phyloP scores from a whole-genome alignment of 2,113 vertebrate species.

The Physeter macrocephalus region DNA sequence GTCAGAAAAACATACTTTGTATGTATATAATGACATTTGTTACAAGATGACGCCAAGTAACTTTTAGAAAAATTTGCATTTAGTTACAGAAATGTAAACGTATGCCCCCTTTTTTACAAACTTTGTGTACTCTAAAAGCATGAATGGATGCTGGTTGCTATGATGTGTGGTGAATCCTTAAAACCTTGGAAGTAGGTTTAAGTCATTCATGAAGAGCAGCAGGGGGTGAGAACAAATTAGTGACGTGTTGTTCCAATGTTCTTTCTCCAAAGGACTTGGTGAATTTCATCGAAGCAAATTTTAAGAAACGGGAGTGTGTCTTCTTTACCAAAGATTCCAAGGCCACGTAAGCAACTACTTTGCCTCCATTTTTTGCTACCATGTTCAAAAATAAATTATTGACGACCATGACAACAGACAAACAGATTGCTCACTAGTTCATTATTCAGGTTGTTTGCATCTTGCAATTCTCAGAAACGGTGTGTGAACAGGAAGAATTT shows the following conservation, averaged over 20 bases:
- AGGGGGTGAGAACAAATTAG: not conserved
- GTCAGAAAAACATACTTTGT: not conserved
- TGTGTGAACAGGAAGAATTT: not conserved
- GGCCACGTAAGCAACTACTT: conserved; percentile 77
- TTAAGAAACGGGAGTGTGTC: conserved; percentile 86
- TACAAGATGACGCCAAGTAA: not conserved
- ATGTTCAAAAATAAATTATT: not conserved
- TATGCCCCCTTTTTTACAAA: not conserved
- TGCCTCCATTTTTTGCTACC: not conserved
- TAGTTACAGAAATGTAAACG: not conserved
- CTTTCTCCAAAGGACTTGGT: conserved; percentile 79
- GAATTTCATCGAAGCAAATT: conserved; percentile 84
- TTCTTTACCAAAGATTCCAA: conserved; percentile 84
- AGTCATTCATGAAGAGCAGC: not conserved
- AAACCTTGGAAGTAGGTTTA: not conserved
- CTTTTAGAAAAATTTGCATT: not conserved
- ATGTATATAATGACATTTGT: not conserved
- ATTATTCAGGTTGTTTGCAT: not conserved
- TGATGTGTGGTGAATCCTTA: not conserved
- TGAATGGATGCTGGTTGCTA: not conserved
- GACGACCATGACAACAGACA: too few species aligned
- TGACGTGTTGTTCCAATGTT: not conserved
- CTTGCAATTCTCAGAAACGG: not conserved
- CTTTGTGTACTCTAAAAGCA: not conserved
- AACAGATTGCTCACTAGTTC: not conserved